A percentile compares a stretch with the other conserved stretches of the same genome.
Evolutionary conservation across 37 sponge, comb jelly and placozoan genomes (phyloP).

Genomic region (Aplysina aerophoba): DNA sequence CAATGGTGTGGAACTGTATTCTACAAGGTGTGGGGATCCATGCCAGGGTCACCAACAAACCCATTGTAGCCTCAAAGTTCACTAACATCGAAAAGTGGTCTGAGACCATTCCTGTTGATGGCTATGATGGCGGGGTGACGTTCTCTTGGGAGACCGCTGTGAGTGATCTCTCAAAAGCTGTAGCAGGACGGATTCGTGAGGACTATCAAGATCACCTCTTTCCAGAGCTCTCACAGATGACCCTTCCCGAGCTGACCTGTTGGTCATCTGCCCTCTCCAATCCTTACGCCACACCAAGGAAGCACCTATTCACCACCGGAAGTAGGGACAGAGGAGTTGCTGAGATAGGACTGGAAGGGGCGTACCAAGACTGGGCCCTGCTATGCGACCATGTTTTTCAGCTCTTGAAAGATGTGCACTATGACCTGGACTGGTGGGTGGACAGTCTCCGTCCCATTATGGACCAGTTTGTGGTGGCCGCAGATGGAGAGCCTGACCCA

Average conservation of each 20-base stretch:
- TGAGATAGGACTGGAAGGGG: constrained; percentile 4
- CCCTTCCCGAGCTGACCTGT: background rate
- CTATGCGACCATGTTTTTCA: background rate
- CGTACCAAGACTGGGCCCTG: background rate
- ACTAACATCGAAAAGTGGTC: background rate
- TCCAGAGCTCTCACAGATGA: background rate
- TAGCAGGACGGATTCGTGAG: background rate
- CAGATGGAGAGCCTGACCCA: background rate
- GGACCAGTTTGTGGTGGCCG: constrained; percentile 23
- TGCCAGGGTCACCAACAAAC: background rate
- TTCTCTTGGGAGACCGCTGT: background rate
- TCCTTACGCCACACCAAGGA: background rate
- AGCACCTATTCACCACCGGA: background rate
- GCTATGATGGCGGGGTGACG: background rate
- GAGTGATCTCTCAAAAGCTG: background rate
- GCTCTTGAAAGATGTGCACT: constrained; percentile 12
- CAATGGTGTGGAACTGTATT: constrained; percentile 17
- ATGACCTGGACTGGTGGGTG: constrained; percentile 33
- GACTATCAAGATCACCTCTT: background rate
- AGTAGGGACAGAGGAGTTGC: background rate
- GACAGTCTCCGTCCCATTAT: constrained; percentile 6
- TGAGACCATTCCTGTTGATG: background rate
- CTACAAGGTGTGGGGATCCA: constrained; percentile 23
- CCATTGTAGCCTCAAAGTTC: background rate
- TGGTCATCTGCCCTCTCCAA: background rate